Evolutionary conservation across 64 coral and sea anemone genomes (phyloP), one percentile per base, ranked within the genome.

Genomic region (Astreopora myriophthalma): DNA sequence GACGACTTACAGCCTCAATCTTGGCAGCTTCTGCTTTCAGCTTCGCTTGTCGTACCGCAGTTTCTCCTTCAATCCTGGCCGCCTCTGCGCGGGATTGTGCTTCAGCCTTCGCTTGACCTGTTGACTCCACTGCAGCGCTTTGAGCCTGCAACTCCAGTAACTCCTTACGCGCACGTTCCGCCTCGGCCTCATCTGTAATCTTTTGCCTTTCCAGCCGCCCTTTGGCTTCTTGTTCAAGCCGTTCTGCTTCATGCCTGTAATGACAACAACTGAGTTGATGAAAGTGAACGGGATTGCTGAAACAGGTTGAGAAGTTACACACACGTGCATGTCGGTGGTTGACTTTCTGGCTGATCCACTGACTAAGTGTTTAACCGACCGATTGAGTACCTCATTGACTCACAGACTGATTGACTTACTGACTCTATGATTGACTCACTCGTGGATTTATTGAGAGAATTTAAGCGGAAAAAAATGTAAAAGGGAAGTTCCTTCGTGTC

Each of bases 51-150:
- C 93, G 94, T n/a, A 99, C 97, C 46, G 91, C 94, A 17, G 97
- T 91, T 49, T 99, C 94, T 12, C 97, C 97, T 58, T 93, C 93
- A 82, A 99, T 99, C 60, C 97, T 93, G 14, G 93, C 97, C 6
- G 97, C 97, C 79, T 99, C 97, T 17, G 97, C 97, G 13, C 84
- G 91, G 25, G 97, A 99, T 86, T 99, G 97, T 6, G 97, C 97
- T 35, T 99, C 97, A 52, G 97, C 97, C 42, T 99, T 99, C 17
- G 97, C 96, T 72, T 99, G 97, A 26, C 94, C 94, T 66, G 97
- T 96, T 65, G 97, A 99, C 69, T 99, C 94, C 1, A 95, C 94
- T 13, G 94, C 97, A 83, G 97, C 97, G 85, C 97, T 99, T 79
- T 88, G 89, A 30, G 96, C 96, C 71, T 95, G 96, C 57, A 98